Percentiles rank a stretch among this genome's conserved stretches.
phyloP scores from a whole-genome alignment of 2,113 vertebrate species.

The Rhodinocichla rosea region DNA sequence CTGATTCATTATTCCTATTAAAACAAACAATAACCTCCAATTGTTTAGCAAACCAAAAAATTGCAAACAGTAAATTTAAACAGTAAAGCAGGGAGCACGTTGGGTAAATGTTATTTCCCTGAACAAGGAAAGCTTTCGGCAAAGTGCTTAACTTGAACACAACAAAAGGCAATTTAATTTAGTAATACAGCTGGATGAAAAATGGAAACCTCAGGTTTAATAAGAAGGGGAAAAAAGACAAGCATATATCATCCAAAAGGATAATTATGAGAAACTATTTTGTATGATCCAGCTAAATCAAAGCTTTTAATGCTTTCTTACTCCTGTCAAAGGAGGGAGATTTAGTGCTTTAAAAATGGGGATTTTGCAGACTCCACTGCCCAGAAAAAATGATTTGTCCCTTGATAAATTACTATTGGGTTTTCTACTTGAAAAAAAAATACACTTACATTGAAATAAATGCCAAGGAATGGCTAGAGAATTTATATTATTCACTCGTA shows the following conservation, averaged over 20 bases:
- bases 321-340: slow-evolving; percentile 81
- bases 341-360: slow-evolving; percentile 84
- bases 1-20: slow-evolving; percentile 82
- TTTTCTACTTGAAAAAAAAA: slow-evolving; percentile 80
- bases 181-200: slow-evolving; percentile 82
- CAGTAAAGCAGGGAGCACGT: slow-evolving; percentile 61
- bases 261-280: slow-evolving; percentile 88
- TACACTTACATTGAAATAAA: slow-evolving; percentile 83
- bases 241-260: slow-evolving; percentile 84
- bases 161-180: slow-evolving; percentile 87
- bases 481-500: slow-evolving; percentile 77
- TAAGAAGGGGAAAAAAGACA: slow-evolving; percentile 79
- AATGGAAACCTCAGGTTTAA: slow-evolving; percentile 84
- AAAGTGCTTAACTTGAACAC: slow-evolving; percentile 79
- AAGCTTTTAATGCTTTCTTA: slow-evolving; percentile 87
- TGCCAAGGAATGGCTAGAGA: slow-evolving; percentile 79
- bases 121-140: slow-evolving; percentile 76
- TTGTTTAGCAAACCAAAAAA: slow-evolving; percentile 72
- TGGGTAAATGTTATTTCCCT: slow-evolving; percentile 76
- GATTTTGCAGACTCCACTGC: slow-evolving; percentile 84
- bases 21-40: slow-evolving; percentile 75
- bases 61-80: slow-evolving; percentile 75
- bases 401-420: slow-evolving; percentile 83
- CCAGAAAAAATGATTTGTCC: slow-evolving; percentile 85
- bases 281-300: slow-evolving; percentile 85